A percentile compares a stretch with the other conserved stretches of the same genome.
Evolutionary conservation across 1,140 invertebrate species (phyloP).

Genomic region (Cydia pomonella): DNA sequence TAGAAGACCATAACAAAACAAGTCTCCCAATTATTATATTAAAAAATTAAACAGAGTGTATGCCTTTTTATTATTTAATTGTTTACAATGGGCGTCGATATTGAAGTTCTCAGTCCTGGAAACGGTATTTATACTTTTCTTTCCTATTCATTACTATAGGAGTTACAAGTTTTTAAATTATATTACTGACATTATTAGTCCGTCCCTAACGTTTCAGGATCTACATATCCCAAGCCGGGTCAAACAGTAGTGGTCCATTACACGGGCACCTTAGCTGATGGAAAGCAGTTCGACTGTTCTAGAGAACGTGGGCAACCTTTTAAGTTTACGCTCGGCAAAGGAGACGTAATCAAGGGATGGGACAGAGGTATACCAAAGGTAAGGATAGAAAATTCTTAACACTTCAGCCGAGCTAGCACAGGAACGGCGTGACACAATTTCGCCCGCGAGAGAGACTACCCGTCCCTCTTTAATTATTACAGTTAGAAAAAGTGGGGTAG

Average conservation of each 20-base stretch:
- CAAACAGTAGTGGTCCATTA: conserved; percentile 97
- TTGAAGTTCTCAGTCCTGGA: conserved; percentile 86
- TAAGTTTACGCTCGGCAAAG: conserved; percentile 95
- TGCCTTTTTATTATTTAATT: conserved; percentile 6
- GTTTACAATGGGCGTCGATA: conserved; percentile 87
- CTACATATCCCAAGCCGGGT: conserved; percentile 94
- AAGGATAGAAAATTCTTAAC: conserved; percentile 42
- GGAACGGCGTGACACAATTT: no score
- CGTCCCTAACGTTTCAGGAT: conserved; percentile 82
- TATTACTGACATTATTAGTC: conserved; percentile 6
- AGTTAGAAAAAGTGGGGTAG: no score
- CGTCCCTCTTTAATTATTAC: no score
- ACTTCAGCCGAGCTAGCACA: no score
- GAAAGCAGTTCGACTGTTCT: conserved; percentile 95
- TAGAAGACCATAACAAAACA: not conserved
- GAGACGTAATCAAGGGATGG: conserved; percentile 98
- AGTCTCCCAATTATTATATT: not conserved
- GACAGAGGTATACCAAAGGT: conserved; percentile 96
- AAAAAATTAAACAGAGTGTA: not conserved
- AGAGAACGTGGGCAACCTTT: conserved; percentile 95
- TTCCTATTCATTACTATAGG: conserved; percentile 19
- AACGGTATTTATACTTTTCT: conserved; percentile 83
- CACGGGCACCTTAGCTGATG: conserved; percentile 92
- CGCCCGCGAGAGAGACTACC: no score
- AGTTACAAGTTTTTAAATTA: not conserved